These are phyloP conservation scores for Megaleporinus macrocephalus DNA, from an alignment of 2,113 vertebrate species.

Conservation along the genomic window DNA sequence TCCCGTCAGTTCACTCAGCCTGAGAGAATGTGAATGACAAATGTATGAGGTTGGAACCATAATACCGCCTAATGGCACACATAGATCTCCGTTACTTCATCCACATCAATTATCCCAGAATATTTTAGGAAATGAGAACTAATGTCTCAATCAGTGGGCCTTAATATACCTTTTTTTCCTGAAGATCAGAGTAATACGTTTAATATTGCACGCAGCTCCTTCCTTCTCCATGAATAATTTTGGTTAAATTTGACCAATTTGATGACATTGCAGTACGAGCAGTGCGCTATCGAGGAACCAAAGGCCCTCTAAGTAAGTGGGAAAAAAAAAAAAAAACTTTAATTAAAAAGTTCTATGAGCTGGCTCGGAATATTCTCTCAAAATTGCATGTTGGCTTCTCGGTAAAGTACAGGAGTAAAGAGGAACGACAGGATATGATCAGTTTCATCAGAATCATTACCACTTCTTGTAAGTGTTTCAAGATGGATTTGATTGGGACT, in stretches of 20 bases:
- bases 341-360: conserved; percentile 36
- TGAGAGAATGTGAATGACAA: conserved; percentile 41
- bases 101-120: conserved; percentile 51
- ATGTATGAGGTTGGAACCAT: conserved; percentile 34
- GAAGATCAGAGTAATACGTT: conserved; percentile 35
- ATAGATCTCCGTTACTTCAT: conserved; percentile 48
- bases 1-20: conserved; percentile 8
- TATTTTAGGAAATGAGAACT: conserved; percentile 67
- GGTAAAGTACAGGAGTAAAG: neutral
- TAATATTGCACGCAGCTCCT: conserved; percentile 38
- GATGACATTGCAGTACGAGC: conserved; percentile 25
- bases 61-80: conserved; percentile 47
- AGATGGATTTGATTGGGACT: no score
- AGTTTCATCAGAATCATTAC: neutral
- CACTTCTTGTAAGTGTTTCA: no score
- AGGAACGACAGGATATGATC: neutral
- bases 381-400: neutral
- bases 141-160: conserved; percentile 50
- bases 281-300: neutral
- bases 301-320: neutral
- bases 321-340: conserved; percentile 19
- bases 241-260: conserved; percentile 29
- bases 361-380: conserved; percentile 1
- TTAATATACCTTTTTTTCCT: conserved; percentile 49
- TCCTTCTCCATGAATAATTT: conserved; percentile 43